phyloP scores from a whole-genome alignment of 2,888 invertebrate species.

The Branchinecta sandiegonensis region DNA sequence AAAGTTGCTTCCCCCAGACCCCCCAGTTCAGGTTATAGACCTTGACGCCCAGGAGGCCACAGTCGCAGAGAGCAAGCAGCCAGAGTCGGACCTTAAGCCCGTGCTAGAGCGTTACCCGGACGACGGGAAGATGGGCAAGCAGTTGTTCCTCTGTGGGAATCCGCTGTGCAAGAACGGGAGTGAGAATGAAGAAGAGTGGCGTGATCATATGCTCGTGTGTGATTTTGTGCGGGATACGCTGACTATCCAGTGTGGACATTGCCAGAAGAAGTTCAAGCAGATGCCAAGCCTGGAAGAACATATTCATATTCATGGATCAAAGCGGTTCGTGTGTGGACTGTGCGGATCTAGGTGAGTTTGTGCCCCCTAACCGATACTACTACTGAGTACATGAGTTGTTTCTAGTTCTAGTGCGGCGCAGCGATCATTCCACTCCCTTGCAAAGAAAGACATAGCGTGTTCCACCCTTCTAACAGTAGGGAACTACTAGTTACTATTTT shows the following conservation, averaged over 20 bases:
- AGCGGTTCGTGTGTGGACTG: slow-evolving; percentile 43
- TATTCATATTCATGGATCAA: slow-evolving; percentile 44
- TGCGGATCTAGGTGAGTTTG: slow-evolving; percentile 34
- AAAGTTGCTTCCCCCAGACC: too few relatives aligned
- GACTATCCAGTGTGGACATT: slow-evolving; percentile 41
- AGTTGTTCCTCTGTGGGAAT: slow-evolving; percentile 41
- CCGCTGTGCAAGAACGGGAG: slow-evolving; percentile 36
- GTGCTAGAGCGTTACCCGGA: not conserved
- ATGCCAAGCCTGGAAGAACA: slow-evolving; percentile 41
- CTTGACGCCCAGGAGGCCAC: too few relatives aligned
- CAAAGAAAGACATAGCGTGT: too few relatives aligned
- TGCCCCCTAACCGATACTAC: not conserved
- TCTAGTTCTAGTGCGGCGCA: not conserved
- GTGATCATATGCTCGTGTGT: slow-evolving; percentile 33
- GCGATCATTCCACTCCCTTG: not conserved
- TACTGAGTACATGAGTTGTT: not conserved
- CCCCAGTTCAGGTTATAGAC: too few relatives aligned
- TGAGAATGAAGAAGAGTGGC: slow-evolving; percentile 28
- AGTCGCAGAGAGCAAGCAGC: too few relatives aligned
- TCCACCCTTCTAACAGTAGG: too few relatives aligned
- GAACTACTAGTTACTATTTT: too few relatives aligned
- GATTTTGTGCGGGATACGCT: slow-evolving; percentile 29
- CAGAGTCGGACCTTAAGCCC: not conserved
- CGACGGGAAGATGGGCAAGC: slow-evolving; percentile 33
- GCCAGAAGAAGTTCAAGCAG: slow-evolving; percentile 37